A percentile compares a stretch with the other conserved stretches of the same genome.
These are phyloP conservation scores for Eilema caniola DNA, from an alignment of 2,888 invertebrate species.

Conservation along the genomic window DNA sequence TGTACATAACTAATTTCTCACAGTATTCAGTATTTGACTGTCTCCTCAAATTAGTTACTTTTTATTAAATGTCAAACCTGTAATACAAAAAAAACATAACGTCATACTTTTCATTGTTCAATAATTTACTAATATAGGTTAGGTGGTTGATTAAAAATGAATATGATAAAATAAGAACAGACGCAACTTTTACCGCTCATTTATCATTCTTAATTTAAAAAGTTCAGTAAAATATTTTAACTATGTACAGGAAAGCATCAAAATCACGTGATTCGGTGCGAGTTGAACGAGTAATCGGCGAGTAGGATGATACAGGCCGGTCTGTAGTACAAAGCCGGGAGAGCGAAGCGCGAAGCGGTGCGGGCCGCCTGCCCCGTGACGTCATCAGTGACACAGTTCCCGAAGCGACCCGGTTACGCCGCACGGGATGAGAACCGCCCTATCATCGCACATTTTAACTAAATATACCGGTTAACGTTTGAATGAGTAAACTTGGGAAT, in stretches of 20 bases:
- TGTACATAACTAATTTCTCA: slow-evolving; percentile 52
- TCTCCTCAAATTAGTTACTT: no score
- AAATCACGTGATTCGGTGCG: slow-evolving; percentile 39
- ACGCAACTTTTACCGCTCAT: no score
- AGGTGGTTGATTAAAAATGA: no score
- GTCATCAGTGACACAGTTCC: slow-evolving; percentile 71
- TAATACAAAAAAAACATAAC: no score
- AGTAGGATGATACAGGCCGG: slow-evolving; percentile 22
- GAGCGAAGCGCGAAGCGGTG: slow-evolving; percentile 12
- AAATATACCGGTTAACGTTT: slow-evolving; percentile 48
- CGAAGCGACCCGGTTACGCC: slow-evolving; percentile 57
- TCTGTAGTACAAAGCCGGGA: background rate
- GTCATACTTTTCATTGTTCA: no score
- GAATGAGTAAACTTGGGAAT: background rate
- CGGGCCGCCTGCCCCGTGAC: slow-evolving; percentile 54
- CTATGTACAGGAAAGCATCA: no score
- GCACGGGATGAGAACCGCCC: slow-evolving; percentile 52
- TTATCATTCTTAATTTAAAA: no score
- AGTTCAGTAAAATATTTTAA: no score
- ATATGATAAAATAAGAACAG: no score
- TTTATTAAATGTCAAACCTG: no score
- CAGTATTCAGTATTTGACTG: slow-evolving; percentile 28
- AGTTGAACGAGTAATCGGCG: slow-evolving; percentile 10
- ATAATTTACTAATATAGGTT: no score
- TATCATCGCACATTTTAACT: slow-evolving; percentile 49